Evolutionary conservation across 2,113 vertebrate species (phyloP).

Genomic region (Esox niger): DNA sequence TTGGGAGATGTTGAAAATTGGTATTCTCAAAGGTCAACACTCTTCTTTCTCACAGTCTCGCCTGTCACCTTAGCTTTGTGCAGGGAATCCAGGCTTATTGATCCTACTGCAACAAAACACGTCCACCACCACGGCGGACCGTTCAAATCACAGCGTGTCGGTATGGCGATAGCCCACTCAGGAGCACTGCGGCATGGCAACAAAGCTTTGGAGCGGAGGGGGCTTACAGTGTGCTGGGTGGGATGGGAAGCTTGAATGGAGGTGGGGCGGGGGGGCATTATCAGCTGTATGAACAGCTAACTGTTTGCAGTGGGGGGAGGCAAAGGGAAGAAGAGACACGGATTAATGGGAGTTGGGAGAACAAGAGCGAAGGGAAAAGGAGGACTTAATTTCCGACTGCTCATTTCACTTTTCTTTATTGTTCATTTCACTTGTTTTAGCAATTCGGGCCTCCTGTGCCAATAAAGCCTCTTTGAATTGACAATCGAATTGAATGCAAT

Average conservation of each 20-base stretch:
- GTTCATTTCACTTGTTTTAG: too few relatives aligned
- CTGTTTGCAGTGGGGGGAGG: background rate
- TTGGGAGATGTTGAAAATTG: conserved; percentile 67
- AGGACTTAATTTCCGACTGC: too few relatives aligned
- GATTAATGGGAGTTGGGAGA: too few relatives aligned
- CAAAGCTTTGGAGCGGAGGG: conserved; percentile 54
- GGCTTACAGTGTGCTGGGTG: conserved; percentile 28
- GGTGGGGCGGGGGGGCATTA: conserved; percentile 53
- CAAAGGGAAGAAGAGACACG: background rate
- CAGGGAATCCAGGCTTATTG: conserved; percentile 64
- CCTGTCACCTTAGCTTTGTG: conserved; percentile 71
- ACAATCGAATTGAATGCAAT: too few relatives aligned
- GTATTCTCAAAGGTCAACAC: conserved; percentile 74
- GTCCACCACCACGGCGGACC: conserved; percentile 51
- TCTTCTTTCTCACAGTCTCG: conserved; percentile 66
- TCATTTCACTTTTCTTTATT: too few relatives aligned
- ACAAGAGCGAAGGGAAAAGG: too few relatives aligned
- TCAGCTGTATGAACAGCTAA: conserved; percentile 60
- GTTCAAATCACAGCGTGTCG: conserved; percentile 55
- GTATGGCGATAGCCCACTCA: conserved; percentile 45
- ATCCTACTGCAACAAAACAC: conserved; percentile 56
- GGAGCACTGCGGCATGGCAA: conserved; percentile 30
- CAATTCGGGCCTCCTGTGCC: too few relatives aligned
- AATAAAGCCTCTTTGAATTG: too few relatives aligned
- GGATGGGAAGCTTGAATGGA: conserved; percentile 34